Conservation (phyloP, 2,797 vertebrate genomes). For the Masticophis lateralis region DNA sequence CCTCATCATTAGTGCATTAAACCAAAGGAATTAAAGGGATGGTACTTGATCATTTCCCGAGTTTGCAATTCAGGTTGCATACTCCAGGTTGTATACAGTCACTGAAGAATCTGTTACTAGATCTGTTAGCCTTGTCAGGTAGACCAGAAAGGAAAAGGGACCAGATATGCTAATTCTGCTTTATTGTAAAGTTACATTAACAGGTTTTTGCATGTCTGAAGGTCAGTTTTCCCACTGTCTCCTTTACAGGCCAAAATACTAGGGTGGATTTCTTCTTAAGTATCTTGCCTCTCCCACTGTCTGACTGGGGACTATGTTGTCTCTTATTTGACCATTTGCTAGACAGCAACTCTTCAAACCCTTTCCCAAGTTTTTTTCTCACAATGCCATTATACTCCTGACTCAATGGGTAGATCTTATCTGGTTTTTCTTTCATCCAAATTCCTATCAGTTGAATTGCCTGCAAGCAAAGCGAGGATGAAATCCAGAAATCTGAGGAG, state of each 20-base stretch:
- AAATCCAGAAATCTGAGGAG: not conserved
- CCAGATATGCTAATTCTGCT: not conserved
- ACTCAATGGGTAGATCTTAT: slow-evolving; percentile 32
- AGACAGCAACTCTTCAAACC: not conserved
- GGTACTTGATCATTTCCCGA: not conserved
- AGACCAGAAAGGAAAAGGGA: not conserved
- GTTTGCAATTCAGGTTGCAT: not conserved
- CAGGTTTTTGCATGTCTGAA: not conserved
- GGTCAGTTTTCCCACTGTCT: not conserved
- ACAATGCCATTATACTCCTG: not conserved
- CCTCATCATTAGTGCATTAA: not conserved
- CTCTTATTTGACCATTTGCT: not conserved
- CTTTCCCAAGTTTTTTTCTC: not conserved
- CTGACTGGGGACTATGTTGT: not conserved
- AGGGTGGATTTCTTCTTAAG: not conserved
- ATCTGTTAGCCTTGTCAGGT: not conserved
- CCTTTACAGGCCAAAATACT: not conserved
- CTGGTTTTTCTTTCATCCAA: slow-evolving; percentile 14
- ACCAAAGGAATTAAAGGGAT: not conserved
- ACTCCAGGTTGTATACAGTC: not conserved
- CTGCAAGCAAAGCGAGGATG: not conserved
- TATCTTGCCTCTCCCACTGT: not conserved
- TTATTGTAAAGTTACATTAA: not conserved
- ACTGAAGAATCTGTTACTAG: not conserved
- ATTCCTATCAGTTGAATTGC: slow-evolving; percentile 14